These are phyloP conservation scores for Montipora efflorescens DNA, from an alignment of 64 coral and sea anemone genomes.

Conservation along the genomic window DNA sequence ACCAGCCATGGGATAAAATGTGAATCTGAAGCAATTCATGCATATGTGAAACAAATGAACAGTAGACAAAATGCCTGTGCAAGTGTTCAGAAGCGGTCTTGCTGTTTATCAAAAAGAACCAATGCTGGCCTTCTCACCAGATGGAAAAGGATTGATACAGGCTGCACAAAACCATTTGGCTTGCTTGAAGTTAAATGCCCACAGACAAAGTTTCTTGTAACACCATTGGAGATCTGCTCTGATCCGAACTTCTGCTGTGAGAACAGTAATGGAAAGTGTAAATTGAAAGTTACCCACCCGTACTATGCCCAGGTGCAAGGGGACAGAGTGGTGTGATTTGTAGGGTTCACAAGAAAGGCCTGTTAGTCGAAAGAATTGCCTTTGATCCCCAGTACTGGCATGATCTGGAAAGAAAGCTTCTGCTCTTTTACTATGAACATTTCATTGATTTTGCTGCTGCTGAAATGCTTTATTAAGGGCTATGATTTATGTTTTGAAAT, in stretches of 20 bases:
- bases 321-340: conserved; percentile 31
- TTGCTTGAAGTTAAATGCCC: conserved; percentile 63
- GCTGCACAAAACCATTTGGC: conserved; percentile 17
- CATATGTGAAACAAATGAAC: conserved; percentile 23
- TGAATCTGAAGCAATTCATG: conserved; percentile 33
- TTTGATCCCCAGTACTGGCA: conserved; percentile 25
- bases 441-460: conserved; percentile 35
- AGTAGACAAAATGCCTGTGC: neutral
- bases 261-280: neutral
- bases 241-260: conserved; percentile 1
- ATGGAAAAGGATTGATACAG: conserved; percentile 55
- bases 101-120: conserved; percentile 13
- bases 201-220: conserved; percentile 20
- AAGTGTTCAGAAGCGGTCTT: conserved; percentile 18
- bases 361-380: conserved; percentile 18
- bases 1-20: conserved; percentile 21
- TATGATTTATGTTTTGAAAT: too few relatives aligned
- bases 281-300: conserved; percentile 1
- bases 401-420: conserved; percentile 9
- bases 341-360: conserved; percentile 21
- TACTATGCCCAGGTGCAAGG: conserved; percentile 50
- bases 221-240: conserved; percentile 30
- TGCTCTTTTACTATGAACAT: conserved; percentile 11
- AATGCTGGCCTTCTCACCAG: conserved; percentile 28
- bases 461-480: neutral